A percentile compares a stretch with the other conserved stretches of the same genome.
phyloP scores from a whole-genome alignment of 2,888 invertebrate species.

The Melieria picta region DNA sequence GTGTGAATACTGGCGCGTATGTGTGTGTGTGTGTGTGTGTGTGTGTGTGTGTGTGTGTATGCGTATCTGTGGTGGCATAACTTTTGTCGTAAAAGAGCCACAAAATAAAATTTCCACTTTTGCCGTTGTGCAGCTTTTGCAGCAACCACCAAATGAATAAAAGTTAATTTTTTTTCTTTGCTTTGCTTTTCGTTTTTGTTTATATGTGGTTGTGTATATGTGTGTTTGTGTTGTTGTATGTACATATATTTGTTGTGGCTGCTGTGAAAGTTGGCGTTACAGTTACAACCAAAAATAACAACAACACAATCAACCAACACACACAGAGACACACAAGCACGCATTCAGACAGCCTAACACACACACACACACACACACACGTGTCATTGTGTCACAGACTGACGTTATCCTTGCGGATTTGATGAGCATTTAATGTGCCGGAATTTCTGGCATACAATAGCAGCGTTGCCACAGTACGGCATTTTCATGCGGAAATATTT shows the following conservation, averaged over 20 bases:
- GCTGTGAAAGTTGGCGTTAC: no score
- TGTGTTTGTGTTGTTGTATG: background rate
- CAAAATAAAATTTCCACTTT: background rate
- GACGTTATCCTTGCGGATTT: constrained; percentile 11
- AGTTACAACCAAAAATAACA: no score
- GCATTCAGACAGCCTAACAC: background rate
- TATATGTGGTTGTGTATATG: background rate
- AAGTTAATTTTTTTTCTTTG: background rate
- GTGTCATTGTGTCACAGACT: background rate
- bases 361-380: no score
- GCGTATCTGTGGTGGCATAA: constrained; percentile 4
- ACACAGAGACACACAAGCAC: constrained; percentile 4
- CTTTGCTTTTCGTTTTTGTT: background rate
- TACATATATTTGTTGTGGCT: background rate
- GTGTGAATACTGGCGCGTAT: background rate
- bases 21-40: background rate
- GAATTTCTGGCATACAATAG: background rate
- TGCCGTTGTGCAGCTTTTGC: background rate
- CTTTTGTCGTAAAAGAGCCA: constrained; percentile 21
- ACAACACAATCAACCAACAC: background rate
- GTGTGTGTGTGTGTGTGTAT: background rate
- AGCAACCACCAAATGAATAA: constrained; percentile 14
- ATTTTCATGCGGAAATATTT: background rate
- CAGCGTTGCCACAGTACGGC: background rate
- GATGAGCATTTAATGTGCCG: constrained; percentile 18